Evolutionary conservation across 2,113 vertebrate species (phyloP).

Genomic region (Oncorhynchus masou): DNA sequence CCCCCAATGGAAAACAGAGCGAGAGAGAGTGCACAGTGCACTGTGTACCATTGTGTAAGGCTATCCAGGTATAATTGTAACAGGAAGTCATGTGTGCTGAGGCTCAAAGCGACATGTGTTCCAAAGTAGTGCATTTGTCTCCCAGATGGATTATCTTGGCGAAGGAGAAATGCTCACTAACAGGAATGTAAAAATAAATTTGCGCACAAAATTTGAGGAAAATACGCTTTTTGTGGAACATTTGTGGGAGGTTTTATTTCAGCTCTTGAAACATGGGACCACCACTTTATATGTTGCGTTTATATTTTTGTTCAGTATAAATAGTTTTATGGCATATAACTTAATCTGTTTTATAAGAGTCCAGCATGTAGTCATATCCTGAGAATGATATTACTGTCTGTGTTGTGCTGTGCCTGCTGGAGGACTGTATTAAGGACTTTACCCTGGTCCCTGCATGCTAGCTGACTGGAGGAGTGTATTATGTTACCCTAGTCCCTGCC

Average conservation of each 20-base stretch:
- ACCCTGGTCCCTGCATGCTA: constrained; percentile 16
- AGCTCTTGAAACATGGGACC: not conserved
- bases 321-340: not conserved
- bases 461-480: no score
- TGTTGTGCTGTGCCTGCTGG: no score
- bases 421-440: not conserved
- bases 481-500: no score
- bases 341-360: not conserved
- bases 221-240: no score
- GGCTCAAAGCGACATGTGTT: constrained; percentile 17
- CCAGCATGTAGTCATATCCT: not conserved
- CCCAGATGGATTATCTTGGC: constrained; percentile 5
- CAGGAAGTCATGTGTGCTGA: constrained; percentile 16
- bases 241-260: no score
- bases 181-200: no score
- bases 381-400: not conserved
- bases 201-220: no score
- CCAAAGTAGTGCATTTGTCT: constrained; percentile 22
- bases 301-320: not conserved
- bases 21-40: no score
- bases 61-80: constrained; percentile 31
- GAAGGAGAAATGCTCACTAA: constrained; percentile 27
- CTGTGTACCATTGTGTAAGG: constrained; percentile 13
- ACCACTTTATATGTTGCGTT: not conserved
- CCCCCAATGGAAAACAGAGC: no score